Conservation (phyloP, 2,888 invertebrate species). For the Chrysopilus asiliformis region DNA sequence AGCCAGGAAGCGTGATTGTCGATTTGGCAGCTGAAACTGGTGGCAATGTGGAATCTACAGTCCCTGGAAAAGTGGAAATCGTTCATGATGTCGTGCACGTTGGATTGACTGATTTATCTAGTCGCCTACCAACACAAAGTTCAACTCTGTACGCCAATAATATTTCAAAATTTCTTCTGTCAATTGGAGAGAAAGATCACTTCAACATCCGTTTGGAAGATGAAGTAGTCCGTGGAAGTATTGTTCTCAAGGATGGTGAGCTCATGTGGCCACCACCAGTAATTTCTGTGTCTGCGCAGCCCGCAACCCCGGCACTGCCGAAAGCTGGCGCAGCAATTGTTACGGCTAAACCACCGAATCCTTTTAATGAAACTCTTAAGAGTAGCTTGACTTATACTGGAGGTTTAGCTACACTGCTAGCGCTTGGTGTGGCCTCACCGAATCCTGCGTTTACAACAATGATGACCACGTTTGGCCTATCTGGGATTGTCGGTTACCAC, state of each 20-base stretch:
- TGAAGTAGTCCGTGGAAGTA: conserved; percentile 74
- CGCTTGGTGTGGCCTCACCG: conserved; percentile 62
- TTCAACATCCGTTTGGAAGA: conserved; percentile 69
- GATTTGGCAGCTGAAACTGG: conserved; percentile 83
- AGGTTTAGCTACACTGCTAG: conserved; percentile 55
- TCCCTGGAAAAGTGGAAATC: conserved; percentile 57
- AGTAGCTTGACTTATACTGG: conserved; percentile 53
- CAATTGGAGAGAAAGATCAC: conserved; percentile 48
- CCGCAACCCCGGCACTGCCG: conserved; percentile 33
- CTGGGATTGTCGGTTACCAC: conserved; percentile 51
- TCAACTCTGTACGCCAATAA: conserved; percentile 84
- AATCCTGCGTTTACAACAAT: conserved; percentile 75
- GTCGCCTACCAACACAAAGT: conserved; percentile 72
- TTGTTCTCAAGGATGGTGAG: conserved; percentile 60
- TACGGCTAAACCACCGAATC: conserved; percentile 41
- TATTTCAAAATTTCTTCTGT: conserved; percentile 68
- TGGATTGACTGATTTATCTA: conserved; percentile 73
- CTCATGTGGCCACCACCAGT: conserved; percentile 71
- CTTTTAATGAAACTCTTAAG: conserved; percentile 56
- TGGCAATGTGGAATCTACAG: conserved; percentile 72
- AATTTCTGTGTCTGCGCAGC: conserved; percentile 41
- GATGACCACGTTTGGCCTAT: conserved; percentile 71
- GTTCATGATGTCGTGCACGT: conserved; percentile 74
- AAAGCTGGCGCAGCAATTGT: conserved; percentile 35
- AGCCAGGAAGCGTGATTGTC: conserved; percentile 78